phyloP scores from a whole-genome alignment of 2,113 vertebrate species.

The Lophius piscatorius region DNA sequence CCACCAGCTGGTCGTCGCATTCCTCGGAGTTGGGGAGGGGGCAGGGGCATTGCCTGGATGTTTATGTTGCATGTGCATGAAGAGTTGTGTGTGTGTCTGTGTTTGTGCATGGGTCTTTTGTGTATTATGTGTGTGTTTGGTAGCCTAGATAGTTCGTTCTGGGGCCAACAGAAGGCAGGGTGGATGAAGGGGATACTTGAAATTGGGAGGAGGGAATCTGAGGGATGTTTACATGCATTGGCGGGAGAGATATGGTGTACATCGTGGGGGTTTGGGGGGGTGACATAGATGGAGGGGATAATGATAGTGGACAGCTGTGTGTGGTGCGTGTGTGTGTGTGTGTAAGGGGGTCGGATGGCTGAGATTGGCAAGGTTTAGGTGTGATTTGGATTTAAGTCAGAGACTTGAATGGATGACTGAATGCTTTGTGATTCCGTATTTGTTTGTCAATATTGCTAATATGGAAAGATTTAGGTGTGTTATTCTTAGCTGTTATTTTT shows the following conservation, averaged over 20 bases:
- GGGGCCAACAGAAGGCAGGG: conserved; percentile 29
- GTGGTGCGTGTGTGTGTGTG: conserved; percentile 47
- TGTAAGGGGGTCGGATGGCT: conserved; percentile 25
- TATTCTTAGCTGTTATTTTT: conserved; percentile 15
- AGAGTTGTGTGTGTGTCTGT: conserved; percentile 38
- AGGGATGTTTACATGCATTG: conserved; percentile 67
- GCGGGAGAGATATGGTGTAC: conserved; percentile 63
- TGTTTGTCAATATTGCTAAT: conserved; percentile 10
- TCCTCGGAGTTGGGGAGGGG: conserved; percentile 63
- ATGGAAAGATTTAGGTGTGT: conserved; percentile 13
- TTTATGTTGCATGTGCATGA: conserved; percentile 62
- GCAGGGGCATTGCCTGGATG: conserved; percentile 66
- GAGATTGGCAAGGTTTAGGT: conserved; percentile 37
- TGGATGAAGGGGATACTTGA: conserved; percentile 51
- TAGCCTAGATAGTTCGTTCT: conserved; percentile 64
- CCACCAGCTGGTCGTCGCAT: conserved; percentile 74
- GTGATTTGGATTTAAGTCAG: conserved; percentile 41
- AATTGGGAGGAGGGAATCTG: conserved; percentile 51
- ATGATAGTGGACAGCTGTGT: conserved; percentile 74
- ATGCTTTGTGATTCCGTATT: neutral
- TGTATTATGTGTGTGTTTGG: conserved; percentile 51
- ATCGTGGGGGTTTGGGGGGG: conserved; percentile 46
- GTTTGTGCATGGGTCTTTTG: conserved; percentile 41
- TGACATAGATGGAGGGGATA: conserved; percentile 74
- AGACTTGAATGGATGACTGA: neutral